phyloP scores from a whole-genome alignment of 2,797 vertebrate genomes.

The Parauchenoglanis punctatus region DNA sequence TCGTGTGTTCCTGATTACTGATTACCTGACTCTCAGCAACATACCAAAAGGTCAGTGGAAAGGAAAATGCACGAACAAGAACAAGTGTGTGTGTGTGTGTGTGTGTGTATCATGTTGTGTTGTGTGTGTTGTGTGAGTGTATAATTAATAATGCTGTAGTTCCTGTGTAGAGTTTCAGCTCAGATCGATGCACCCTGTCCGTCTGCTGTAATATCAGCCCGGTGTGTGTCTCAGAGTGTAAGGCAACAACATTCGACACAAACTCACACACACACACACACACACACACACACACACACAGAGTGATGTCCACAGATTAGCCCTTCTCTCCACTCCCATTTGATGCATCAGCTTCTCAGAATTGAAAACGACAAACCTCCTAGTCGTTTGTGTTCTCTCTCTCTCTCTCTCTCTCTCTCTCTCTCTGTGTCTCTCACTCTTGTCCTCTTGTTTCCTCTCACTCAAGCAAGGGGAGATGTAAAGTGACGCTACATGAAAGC shows the following conservation, averaged over 20 bases:
- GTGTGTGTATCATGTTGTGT: slow-evolving; percentile 48
- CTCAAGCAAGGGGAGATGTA: slow-evolving; percentile 37
- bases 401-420: background rate
- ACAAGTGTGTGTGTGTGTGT: background rate
- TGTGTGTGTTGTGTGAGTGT: slow-evolving; percentile 46
- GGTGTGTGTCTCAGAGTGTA: slow-evolving; percentile 30
- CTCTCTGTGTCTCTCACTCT: slow-evolving; percentile 14
- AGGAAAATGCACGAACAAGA: slow-evolving; percentile 6
- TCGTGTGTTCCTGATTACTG: slow-evolving; percentile 16
- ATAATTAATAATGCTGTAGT: slow-evolving; percentile 60
- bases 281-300: background rate
- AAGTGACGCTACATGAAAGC: slow-evolving; percentile 49
- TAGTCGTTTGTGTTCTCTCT: slow-evolving; percentile 3
- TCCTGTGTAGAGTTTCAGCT: slow-evolving; percentile 58
- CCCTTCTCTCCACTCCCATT: slow-evolving; percentile 42
- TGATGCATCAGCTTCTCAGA: slow-evolving; percentile 46
- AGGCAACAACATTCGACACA: slow-evolving; percentile 40
- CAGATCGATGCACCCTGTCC: slow-evolving; percentile 52
- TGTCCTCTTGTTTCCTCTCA: slow-evolving; percentile 19
- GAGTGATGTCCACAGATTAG: slow-evolving; percentile 34
- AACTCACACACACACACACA: slow-evolving; percentile 20
- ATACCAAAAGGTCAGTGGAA: slow-evolving; percentile 37
- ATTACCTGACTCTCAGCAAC: slow-evolving; percentile 24
- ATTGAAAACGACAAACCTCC: slow-evolving; percentile 16
- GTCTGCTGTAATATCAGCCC: slow-evolving; percentile 52